Conservation (phyloP, 2,797 vertebrate genomes). For the Antrozous pallidus region DNA sequence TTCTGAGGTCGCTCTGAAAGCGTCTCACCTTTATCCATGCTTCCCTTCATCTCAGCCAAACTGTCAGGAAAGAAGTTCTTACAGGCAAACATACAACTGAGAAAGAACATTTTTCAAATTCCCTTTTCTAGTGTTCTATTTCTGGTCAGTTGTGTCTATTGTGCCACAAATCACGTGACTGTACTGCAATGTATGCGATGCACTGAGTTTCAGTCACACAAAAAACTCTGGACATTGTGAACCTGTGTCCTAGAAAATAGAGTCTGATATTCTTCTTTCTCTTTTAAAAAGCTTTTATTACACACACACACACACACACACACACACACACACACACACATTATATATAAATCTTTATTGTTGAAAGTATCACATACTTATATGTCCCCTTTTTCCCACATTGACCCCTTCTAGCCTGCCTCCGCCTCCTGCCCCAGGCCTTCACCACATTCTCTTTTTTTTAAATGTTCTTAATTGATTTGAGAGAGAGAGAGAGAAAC, state of each 20-base stretch:
- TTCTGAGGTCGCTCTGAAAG: not conserved
- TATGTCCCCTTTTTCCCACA: no score
- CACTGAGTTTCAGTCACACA: constrained; percentile 9
- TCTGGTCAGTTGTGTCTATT: not conserved
- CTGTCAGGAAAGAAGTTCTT: not conserved
- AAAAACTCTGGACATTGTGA: not conserved
- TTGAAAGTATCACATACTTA: no score
- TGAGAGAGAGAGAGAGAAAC: not conserved
- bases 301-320: no score
- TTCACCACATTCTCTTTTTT: no score
- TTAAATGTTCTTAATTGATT: no score
- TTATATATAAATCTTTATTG: no score
- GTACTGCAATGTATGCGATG: not conserved
- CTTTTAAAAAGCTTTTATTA: no score
- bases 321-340: no score
- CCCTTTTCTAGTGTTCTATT: not conserved
- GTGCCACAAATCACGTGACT: not conserved
- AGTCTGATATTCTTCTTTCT: not conserved
- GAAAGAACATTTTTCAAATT: not conserved
- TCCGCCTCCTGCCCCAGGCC: no score
- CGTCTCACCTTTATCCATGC: not conserved
- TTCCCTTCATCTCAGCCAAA: not conserved
- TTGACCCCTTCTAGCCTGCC: no score
- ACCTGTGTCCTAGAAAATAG: not conserved
- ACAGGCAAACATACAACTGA: not conserved